phyloP scores from a whole-genome alignment of 2,888 invertebrate genomes.

The Conistra vaccinii region DNA sequence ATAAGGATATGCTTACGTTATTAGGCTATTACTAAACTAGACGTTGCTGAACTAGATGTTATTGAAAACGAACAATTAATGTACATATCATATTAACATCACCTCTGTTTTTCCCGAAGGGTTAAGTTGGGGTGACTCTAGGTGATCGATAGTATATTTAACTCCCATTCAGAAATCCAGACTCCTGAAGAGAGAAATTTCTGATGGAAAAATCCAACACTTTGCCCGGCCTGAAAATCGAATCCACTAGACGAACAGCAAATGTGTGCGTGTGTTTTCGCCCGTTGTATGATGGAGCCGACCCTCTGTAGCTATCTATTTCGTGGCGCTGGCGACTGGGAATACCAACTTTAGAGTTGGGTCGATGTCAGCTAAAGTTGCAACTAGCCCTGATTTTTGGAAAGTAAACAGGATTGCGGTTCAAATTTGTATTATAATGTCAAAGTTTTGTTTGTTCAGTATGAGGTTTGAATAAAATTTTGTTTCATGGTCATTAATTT shows the following conservation, averaged over 20 bases:
- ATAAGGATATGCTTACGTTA: too few relatives aligned
- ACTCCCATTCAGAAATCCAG: too few relatives aligned
- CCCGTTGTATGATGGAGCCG: not conserved
- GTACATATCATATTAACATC: too few relatives aligned
- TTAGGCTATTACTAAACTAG: too few relatives aligned
- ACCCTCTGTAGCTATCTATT: not conserved
- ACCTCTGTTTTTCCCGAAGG: too few relatives aligned
- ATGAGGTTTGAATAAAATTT: not conserved
- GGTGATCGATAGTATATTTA: too few relatives aligned
- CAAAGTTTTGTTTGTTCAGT: constrained; percentile 8
- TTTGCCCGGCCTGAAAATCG: too few relatives aligned
- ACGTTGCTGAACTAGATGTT: too few relatives aligned
- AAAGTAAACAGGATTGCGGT: not conserved
- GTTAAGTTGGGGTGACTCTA: too few relatives aligned
- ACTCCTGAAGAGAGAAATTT: too few relatives aligned
- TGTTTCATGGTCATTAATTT: not conserved
- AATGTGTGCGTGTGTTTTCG: not conserved
- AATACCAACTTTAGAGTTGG: constrained; percentile 19
- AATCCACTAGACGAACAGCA: not conserved
- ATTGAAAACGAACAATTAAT: too few relatives aligned
- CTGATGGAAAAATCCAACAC: too few relatives aligned
- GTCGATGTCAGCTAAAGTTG: constrained; percentile 1
- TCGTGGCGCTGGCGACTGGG: not conserved
- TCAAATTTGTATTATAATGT: constrained; percentile 7
- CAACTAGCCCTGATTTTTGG: constrained; percentile 20